Evolutionary conservation across 2,113 vertebrate genomes (phyloP), one percentile per base, ranked within the genome.

Genomic region (Labeo catla): DNA sequence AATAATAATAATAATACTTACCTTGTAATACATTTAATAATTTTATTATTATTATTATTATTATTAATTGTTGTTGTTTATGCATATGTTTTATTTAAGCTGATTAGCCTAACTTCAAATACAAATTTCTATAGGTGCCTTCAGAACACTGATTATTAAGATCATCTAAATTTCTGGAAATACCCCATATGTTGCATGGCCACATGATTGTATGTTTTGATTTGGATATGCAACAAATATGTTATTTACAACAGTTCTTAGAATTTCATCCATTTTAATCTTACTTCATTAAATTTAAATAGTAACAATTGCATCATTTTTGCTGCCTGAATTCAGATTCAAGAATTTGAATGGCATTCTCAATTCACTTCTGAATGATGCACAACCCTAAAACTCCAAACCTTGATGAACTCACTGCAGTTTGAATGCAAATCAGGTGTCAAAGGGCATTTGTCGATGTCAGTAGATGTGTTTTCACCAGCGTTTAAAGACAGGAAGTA

Each of bases 401-500:
- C 28, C 47, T 8, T 52, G 23, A 54, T 16, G 5, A 11, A 10
- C n/a, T 49, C 45, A 66, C 15, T 52, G 47, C 28, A 70, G 65
- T 54, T 13, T 19, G 49, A 34, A 79, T 70, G 28, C 50, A 68
- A 65, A 83, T 45, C 54, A 83, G 74, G 66, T 28, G 77, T 61
- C 54, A 50, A 77, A 57, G 19, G 54, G 59, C 28, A 50, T 59
- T 36, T 68, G 34, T 16, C 23, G 9, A 28, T 21, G 72, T 45
- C 52, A 34, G 73, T 6, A 9, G 61, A 66, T 72, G 15, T 73
- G 19, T 72, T 81, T 86, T 84, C 83, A 81, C 45, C 4, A 78
- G 52, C 12, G 45, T 12, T 12, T 9, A 36, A 34, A 91, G 88
- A 93, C 90, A 92, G 93, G 93, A 95, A 94, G 90, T 77, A 89